These are phyloP conservation scores for Acropternis orthonyx DNA, from an alignment of 2,797 vertebrate species.

Conservation along the genomic window DNA sequence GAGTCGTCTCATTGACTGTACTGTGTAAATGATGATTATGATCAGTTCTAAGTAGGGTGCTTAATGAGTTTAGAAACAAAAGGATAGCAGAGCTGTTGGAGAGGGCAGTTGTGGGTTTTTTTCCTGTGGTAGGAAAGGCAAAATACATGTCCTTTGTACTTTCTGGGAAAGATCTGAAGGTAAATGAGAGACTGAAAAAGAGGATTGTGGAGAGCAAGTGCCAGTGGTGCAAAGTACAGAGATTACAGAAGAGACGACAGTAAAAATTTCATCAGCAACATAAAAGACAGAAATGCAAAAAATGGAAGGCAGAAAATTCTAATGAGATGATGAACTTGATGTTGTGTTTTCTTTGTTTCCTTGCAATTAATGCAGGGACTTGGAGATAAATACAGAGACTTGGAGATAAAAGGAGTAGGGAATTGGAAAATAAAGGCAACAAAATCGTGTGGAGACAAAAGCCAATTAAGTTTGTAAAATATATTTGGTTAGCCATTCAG, in stretches of 20 bases:
- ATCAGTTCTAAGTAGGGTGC: neutral
- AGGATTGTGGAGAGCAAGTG: neutral
- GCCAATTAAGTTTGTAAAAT: neutral
- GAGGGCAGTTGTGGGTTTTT: fast-evolving
- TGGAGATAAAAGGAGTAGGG: neutral
- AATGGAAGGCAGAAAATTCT: neutral
- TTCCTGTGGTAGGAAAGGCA: neutral
- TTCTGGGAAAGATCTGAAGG: neutral
- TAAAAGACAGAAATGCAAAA: neutral
- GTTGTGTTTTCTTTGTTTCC: neutral
- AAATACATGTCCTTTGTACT: neutral
- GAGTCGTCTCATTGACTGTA: neutral
- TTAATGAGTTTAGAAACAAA: neutral
- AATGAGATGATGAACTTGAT: neutral
- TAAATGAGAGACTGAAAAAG: neutral
- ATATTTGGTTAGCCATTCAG: neutral
- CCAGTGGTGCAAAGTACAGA: neutral
- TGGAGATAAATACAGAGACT: neutral
- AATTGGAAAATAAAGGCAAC: neutral
- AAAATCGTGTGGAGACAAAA: neutral
- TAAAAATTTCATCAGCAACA: neutral
- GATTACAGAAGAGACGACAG: neutral
- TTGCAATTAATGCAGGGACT: neutral
- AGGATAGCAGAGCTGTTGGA: neutral
- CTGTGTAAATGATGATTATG: neutral